A percentile compares a stretch with the other conserved stretches of the same genome.
These are phyloP conservation scores for Drosophila saltans DNA, from an alignment of 1,140 invertebrate genomes.

Conservation along the genomic window DNA sequence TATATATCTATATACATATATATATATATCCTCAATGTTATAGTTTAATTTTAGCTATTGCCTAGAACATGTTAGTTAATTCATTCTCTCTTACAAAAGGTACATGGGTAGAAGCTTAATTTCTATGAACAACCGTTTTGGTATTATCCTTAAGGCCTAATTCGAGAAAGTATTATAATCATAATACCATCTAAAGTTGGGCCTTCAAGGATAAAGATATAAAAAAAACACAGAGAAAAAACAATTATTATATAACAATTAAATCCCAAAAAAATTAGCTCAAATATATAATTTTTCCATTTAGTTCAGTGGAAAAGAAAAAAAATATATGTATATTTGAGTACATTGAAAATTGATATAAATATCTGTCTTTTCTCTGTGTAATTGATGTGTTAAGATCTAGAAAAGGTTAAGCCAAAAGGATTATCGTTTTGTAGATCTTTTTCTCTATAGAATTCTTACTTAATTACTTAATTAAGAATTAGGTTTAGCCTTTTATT, in stretches of 20 bases:
- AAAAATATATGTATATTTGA: too few relatives aligned
- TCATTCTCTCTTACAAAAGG: slow-evolving; percentile 28
- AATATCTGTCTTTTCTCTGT: not conserved
- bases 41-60: not conserved
- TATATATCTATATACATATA: not conserved
- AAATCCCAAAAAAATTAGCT: not conserved
- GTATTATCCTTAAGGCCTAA: not conserved
- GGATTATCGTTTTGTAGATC: not conserved
- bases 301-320: too few relatives aligned
- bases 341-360: not conserved
- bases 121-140: slow-evolving; percentile 21
- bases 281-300: too few relatives aligned
- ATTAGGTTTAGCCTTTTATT: not conserved
- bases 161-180: not conserved
- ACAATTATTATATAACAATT: not conserved
- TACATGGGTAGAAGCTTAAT: slow-evolving; percentile 23
- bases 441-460: not conserved
- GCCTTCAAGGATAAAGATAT: too few relatives aligned
- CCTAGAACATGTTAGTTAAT: not conserved
- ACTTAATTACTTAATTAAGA: not conserved
- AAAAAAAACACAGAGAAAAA: not conserved
- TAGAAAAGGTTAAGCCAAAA: not conserved
- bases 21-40: not conserved
- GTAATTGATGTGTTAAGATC: not conserved
- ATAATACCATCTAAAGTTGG: too few relatives aligned